Evolutionary conservation across 2,888 invertebrate species (phyloP), one percentile per base, ranked within the genome.

Genomic region (Punctoribates punctum): DNA sequence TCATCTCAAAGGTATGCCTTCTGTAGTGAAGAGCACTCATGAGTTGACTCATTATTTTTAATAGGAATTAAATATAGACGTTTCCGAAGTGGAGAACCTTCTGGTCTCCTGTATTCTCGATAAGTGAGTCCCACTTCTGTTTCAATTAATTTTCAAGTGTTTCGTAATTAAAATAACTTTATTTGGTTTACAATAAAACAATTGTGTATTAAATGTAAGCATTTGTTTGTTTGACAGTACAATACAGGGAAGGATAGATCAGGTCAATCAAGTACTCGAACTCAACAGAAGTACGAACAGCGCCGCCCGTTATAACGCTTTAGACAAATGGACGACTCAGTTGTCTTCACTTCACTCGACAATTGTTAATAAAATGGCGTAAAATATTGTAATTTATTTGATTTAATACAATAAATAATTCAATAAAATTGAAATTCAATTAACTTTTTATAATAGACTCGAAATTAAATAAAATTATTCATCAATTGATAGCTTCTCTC

Each of bases 61-160:
- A 46, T 29, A 81, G 84, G 94, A 95, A 84, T 86, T 95, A 75
- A 95, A 95, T 83, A 95, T 95, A 80, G 94, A 95, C 83, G 93
- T 91, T 77, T 89, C 89, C 79, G 99, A 99, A 86, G 97, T 99
- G 25, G 97, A 97, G 86, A 94, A 93, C 85, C 87, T 99, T 73
- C 86, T 99, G 79, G 97, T 99, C 67, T 96, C 97, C 27, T 97
- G 98, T 85, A 99, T 99, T 84, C 88, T 99, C 82, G 98, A 99
- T 86, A 94, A 91, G 93, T 94, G 85, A 88, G 90, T 88, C 79
- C 25, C 27, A 25, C 46, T 57, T 48, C 46, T 1, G 4, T 27
- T 57, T 48, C 11, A 27, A 54, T 27, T 65, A 34, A 8, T 34
- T 34, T 34, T 34, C 34, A 34, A 34, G 34, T 34, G 34, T 34